Base-by-base conservation (phyloP, 1,140 invertebrate species). In the Limonius californicus region DNA sequence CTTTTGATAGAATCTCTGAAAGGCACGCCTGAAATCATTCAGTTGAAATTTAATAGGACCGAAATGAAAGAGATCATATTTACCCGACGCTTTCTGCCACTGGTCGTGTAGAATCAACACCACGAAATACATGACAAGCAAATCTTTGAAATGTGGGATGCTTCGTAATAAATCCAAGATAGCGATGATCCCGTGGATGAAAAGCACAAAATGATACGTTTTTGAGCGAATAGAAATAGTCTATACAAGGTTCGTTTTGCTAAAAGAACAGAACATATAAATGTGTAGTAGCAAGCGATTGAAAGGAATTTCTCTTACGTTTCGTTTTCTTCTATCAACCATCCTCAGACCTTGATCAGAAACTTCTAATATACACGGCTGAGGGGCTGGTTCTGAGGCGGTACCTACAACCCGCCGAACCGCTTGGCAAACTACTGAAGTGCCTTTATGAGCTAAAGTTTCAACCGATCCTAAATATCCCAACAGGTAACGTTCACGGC, bases 141-240 rank as follows among this genome's bases (percentile, higher is more conserved):
- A 98, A 98, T 76, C 95, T 86, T 71, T 95, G 93, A 62, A 95
- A 79, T 16, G 92, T 90, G 0, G 97, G 96, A 79, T 99, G 97
- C 77, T 98, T 98, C 18, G 95, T 98, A 59, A 99, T 97, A 76
- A 98, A 99, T 23, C 94, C 95, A 76, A 98, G 90, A 78, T 98
- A 99, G 67, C 92, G 87, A 76, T 95, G 92, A 81, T 97, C 95
- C 58, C 89, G 87, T 0, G 96, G 96, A 80, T 98, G 95, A 82
- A 97, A 97, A 50, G 95, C 97, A 79, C 97, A 98, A 78, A 98
- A 99, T 0, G 95, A 97, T 1, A 99, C 94, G 73, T 99, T 98
- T 77, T 98, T 98, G 70, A 98, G 77, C 15, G 93, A 94, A 76
- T 98, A 98, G 81, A 98, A 98, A 76, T 98, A 98, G 77, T 98